phyloP scores from a whole-genome alignment of 2,888 invertebrate genomes.

The Oscheius sp. region DNA sequence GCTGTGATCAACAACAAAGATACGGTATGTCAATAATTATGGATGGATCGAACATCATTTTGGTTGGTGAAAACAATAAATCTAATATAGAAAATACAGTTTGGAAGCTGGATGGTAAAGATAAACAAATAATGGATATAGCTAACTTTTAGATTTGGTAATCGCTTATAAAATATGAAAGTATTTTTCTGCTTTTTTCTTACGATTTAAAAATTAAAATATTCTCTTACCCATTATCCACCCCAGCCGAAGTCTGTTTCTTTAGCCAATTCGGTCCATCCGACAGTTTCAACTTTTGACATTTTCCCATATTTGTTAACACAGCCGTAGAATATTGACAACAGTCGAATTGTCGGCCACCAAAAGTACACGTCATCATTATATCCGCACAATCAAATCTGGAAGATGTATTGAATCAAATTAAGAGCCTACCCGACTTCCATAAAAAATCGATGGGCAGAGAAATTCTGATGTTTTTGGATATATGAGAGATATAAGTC shows the following conservation, averaged over 20 bases:
- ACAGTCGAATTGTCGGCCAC: slow-evolving; percentile 56
- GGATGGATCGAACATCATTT: too few species aligned
- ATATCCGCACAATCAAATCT: slow-evolving; percentile 58
- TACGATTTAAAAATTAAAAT: too few species aligned
- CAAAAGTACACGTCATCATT: slow-evolving; percentile 63
- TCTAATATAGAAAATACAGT: too few species aligned
- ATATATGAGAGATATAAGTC: too few species aligned
- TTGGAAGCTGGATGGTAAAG: too few species aligned
- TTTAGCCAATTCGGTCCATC: slow-evolving; percentile 56
- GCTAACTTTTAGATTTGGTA: too few species aligned
- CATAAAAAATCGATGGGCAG: slow-evolving; percentile 37
- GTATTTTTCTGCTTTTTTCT: too few species aligned
- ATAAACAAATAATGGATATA: too few species aligned
- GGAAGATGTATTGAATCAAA: slow-evolving; percentile 32
- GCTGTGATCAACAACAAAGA: too few species aligned
- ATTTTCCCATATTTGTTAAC: slow-evolving; percentile 65
- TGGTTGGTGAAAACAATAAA: too few species aligned
- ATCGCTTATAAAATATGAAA: too few species aligned
- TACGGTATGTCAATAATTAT: too few species aligned
- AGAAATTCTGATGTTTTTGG: slow-evolving; percentile 40
- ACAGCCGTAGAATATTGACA: slow-evolving; percentile 61
- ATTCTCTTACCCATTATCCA: slow-evolving; percentile 47
- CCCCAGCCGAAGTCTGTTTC: slow-evolving; percentile 60
- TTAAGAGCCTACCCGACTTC: slow-evolving; percentile 20
- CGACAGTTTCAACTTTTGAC: slow-evolving; percentile 53